phyloP scores from a whole-genome alignment of 2,113 vertebrate genomes.

The Anser brachyrhynchus region DNA sequence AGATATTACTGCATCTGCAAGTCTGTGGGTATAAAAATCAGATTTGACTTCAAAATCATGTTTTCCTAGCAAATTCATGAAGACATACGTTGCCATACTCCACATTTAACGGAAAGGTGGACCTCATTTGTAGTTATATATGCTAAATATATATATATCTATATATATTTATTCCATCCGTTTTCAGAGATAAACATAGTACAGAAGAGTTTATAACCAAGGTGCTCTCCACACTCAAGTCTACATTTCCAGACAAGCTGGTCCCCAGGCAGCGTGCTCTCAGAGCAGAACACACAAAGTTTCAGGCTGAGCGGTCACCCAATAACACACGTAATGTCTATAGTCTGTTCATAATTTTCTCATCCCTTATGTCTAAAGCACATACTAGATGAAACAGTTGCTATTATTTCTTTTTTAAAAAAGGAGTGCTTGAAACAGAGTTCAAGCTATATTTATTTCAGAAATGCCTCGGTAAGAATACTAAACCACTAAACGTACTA shows the following conservation, averaged over 20 bases:
- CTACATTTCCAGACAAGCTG: background rate
- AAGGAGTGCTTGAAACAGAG: background rate
- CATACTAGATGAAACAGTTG: background rate
- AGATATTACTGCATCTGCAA: background rate
- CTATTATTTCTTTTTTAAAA: background rate
- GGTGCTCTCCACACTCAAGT: background rate
- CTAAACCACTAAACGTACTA: background rate
- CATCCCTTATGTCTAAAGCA: background rate
- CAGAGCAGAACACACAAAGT: background rate
- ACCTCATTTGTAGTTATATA: background rate
- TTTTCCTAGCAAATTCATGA: background rate
- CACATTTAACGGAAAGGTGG: rapidly evolving
- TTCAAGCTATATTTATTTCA: background rate
- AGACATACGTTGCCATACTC: background rate
- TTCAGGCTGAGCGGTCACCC: background rate
- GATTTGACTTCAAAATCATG: background rate
- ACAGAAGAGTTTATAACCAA: background rate
- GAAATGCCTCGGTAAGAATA: background rate
- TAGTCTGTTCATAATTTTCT: background rate
- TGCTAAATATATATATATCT: too few relatives aligned
- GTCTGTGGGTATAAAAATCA: background rate
- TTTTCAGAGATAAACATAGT: background rate
- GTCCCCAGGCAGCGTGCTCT: background rate
- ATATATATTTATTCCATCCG: background rate
- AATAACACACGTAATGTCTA: background rate